Percentiles rank a stretch among this genome's conserved stretches.
phyloP scores from a whole-genome alignment of 2,888 invertebrate species.

The Drosophila phalerata region DNA sequence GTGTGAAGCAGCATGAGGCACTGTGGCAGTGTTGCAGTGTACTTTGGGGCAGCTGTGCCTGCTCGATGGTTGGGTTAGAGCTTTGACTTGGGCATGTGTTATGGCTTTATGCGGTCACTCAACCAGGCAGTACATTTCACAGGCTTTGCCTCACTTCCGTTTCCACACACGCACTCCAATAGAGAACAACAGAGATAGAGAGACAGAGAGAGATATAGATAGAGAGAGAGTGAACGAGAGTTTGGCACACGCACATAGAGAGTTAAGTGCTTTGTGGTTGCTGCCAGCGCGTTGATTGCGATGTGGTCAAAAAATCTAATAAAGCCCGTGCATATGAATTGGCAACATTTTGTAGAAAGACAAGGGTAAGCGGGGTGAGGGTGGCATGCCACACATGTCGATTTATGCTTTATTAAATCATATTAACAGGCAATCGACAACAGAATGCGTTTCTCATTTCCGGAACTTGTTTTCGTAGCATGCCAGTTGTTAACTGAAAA shows the following conservation, averaged over 20 bases:
- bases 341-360: conserved; percentile 25
- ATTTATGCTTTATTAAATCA: conserved; percentile 51
- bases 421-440: conserved; percentile 57
- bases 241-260: conserved; percentile 45
- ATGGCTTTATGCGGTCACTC: conserved; percentile 68
- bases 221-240: conserved; percentile 4
- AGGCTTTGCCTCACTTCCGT: conserved; percentile 55
- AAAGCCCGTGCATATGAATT: conserved; percentile 51
- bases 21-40: conserved; percentile 28
- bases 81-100: conserved; percentile 40
- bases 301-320: conserved; percentile 73
- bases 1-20: conserved; percentile 3
- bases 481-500: conserved; percentile 23
- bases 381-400: conserved; percentile 21
- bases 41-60: conserved; percentile 57
- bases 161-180: conserved; percentile 30
- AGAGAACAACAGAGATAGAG: neutral
- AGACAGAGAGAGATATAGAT: neutral
- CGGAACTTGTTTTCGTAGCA: conserved; percentile 24
- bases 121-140: conserved; percentile 58
- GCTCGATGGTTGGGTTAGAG: conserved; percentile 30
- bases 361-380: neutral
- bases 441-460: conserved; percentile 34
- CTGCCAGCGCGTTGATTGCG: conserved; percentile 72
- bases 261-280: conserved; percentile 73